Percentiles rank a stretch among this genome's conserved stretches.
Evolutionary conservation across 1,140 invertebrate species (phyloP).

Genomic region (Delia radicum): DNA sequence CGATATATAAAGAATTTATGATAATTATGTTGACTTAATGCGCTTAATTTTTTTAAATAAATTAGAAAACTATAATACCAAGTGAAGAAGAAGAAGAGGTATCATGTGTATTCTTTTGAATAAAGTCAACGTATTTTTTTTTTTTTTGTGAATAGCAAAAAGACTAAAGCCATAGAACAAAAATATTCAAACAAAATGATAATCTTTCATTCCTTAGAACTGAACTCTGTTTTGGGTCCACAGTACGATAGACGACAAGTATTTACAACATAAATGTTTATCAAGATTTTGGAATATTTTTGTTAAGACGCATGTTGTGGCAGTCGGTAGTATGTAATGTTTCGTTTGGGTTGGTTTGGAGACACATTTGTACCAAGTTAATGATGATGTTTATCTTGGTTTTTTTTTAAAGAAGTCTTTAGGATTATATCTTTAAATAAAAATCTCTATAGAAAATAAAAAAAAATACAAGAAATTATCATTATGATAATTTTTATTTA

Average conservation of each 20-base stretch:
- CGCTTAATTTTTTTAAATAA: constrained; percentile 16
- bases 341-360: neutral
- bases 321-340: neutral
- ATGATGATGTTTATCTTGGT: constrained; percentile 17
- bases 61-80: constrained; percentile 11
- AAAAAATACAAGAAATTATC: too few relatives aligned
- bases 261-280: neutral
- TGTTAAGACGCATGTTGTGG: neutral
- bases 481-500: too few relatives aligned
- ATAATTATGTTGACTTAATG: constrained; percentile 17
- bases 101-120: neutral
- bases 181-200: neutral
- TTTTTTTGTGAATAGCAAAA: neutral
- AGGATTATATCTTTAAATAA: neutral
- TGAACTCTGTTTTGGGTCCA: neutral
- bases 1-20: neutral
- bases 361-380: constrained; percentile 18
- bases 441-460: too few relatives aligned
- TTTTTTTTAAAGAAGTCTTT: neutral
- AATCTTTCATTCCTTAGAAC: constrained; percentile 15
- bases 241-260: neutral
- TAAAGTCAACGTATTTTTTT: neutral
- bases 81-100: neutral
- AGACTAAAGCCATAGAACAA: neutral
- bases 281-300: neutral